Evolutionary conservation across 2,888 invertebrate genomes (phyloP).

Genomic region (Rhagium mordax): DNA sequence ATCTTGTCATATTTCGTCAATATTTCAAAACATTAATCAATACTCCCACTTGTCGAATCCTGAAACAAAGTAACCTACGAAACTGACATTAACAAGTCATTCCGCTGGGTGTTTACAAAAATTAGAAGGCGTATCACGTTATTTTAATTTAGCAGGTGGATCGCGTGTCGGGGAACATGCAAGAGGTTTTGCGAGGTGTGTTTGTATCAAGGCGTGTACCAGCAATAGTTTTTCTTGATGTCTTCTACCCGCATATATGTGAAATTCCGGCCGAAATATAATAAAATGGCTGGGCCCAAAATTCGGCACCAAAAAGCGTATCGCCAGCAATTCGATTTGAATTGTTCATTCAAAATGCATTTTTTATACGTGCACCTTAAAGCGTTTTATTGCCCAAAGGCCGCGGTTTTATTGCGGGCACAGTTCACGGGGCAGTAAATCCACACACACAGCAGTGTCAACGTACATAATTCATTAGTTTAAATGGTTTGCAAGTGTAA

Average conservation of each 20-base stretch:
- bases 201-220: slow-evolving; percentile 16
- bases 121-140: slow-evolving; percentile 11
- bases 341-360: too few relatives aligned
- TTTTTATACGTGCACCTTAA: neutral
- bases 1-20: too few relatives aligned
- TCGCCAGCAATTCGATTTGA: too few relatives aligned
- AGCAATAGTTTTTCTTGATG: slow-evolving; percentile 9
- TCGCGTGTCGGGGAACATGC: slow-evolving; percentile 18
- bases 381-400: neutral
- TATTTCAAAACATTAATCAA: too few relatives aligned
- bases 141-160: slow-evolving; percentile 25
- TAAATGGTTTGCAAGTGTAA: neutral
- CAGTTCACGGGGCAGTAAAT: neutral
- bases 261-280: neutral
- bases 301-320: too few relatives aligned
- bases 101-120: slow-evolving; percentile 7
- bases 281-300: too few relatives aligned
- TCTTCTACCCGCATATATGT: neutral
- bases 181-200: slow-evolving; percentile 19
- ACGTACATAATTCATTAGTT: neutral
- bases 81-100: neutral
- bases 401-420: neutral
- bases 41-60: too few relatives aligned
- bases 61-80: too few relatives aligned
- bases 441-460: neutral